Evolutionary conservation across 2,113 vertebrate species (phyloP).

Genomic region (Amblyopsis rosae): DNA sequence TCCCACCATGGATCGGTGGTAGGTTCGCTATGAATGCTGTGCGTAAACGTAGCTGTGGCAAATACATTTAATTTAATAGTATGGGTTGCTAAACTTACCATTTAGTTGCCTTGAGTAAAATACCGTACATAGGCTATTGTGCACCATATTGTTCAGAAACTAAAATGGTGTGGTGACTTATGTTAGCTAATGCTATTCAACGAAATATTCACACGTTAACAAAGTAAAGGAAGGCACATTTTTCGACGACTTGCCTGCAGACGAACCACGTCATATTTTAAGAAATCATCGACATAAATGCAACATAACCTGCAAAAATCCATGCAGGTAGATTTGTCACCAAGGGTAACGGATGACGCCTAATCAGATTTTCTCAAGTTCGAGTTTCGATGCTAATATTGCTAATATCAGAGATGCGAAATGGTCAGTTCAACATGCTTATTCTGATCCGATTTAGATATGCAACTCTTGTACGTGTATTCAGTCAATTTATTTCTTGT

Average conservation of each 20-base stretch:
- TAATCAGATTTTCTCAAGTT: conserved; percentile 37
- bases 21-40: not conserved
- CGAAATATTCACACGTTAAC: too few relatives aligned
- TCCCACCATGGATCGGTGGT: not conserved
- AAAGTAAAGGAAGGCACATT: too few relatives aligned
- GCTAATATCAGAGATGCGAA: conserved; percentile 1
- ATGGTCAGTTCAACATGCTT: conserved; percentile 46
- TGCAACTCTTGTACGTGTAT: not conserved
- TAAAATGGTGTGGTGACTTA: too few relatives aligned
- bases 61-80: too few relatives aligned
- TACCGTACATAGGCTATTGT: too few relatives aligned
- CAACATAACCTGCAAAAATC: not conserved
- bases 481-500: not conserved
- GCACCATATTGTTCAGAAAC: too few relatives aligned
- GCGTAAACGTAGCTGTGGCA: not conserved
- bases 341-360: conserved; percentile 63
- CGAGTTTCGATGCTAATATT: too few relatives aligned
- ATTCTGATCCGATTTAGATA: not conserved
- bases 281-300: not conserved
- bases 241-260: rapidly evolving
- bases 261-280: rapidly evolving
- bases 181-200: too few relatives aligned
- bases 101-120: too few relatives aligned
- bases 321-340: conserved; percentile 32
- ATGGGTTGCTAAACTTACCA: too few relatives aligned